Evolutionary conservation across 2,797 vertebrate species (phyloP).

Genomic region (Nannoperca australis): DNA sequence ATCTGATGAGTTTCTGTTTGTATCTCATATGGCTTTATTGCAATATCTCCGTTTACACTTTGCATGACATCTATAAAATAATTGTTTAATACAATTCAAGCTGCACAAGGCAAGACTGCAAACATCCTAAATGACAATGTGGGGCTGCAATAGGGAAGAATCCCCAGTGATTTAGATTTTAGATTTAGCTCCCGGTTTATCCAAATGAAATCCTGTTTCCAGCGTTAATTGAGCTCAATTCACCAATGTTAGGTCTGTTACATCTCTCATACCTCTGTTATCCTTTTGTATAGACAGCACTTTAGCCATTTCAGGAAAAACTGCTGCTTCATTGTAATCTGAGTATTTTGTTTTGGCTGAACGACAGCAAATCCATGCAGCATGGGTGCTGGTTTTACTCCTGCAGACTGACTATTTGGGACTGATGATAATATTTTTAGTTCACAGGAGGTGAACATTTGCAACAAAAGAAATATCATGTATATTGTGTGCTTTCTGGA

Average conservation of each 20-base stretch:
- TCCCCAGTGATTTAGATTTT: not conserved
- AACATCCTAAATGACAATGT: not conserved
- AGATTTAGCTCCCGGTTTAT: not conserved
- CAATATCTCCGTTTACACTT: constrained; percentile 3
- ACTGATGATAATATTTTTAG: constrained; percentile 12
- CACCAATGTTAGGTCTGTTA: not conserved
- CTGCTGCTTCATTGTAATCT: constrained; percentile 41
- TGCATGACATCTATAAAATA: not conserved
- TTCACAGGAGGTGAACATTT: not conserved
- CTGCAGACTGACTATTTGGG: not conserved
- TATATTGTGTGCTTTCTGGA: not conserved
- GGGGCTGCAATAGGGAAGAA: not conserved
- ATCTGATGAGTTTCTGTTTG: constrained; percentile 46
- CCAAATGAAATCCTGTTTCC: constrained; percentile 8
- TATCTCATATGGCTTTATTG: not conserved
- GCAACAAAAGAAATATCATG: not conserved
- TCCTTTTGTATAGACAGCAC: not conserved
- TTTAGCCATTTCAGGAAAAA: not conserved
- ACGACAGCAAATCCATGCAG: constrained; percentile 31
- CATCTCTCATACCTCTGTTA: not conserved
- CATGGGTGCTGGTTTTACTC: constrained; percentile 7
- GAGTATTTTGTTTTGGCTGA: constrained; percentile 36
- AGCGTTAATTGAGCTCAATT: not conserved
- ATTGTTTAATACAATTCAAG: not conserved
- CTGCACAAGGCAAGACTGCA: not conserved